phyloP scores from a whole-genome alignment of 2,113 vertebrate genomes.

The Panthera tigris region DNA sequence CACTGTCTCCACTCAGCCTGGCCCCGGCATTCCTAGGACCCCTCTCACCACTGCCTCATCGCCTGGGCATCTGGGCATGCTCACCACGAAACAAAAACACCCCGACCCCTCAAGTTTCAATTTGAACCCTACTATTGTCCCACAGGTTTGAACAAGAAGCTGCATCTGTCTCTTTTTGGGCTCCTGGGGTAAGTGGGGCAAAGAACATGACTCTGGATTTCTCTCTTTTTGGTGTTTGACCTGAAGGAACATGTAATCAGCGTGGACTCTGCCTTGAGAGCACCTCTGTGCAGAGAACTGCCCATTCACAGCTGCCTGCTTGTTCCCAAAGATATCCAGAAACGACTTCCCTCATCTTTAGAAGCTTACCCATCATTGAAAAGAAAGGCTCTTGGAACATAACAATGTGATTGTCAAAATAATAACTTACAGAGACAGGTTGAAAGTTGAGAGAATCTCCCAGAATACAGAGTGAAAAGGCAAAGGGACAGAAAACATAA shows the following conservation, averaged over 20 bases:
- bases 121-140: not conserved
- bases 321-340: not conserved
- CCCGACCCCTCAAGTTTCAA: rapidly evolving
- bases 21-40: rapidly evolving
- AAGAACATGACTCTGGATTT: too few species aligned
- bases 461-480: not conserved
- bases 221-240: not conserved
- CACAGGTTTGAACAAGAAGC: rapidly evolving
- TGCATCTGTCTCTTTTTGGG: too few species aligned
- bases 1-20: rapidly evolving
- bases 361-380: not conserved
- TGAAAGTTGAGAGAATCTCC: not conserved
- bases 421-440: not conserved
- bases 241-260: rapidly evolving
- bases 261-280: not conserved
- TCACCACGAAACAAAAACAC: too few species aligned
- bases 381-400: not conserved
- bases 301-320: rapidly evolving
- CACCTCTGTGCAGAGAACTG: not conserved
- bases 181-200: not conserved
- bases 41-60: rapidly evolving
- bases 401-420: not conserved
- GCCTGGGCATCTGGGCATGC: rapidly evolving
- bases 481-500: not conserved
- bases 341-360: not conserved